Conservation (phyloP, 1,140 invertebrate species). For the Cydia amplana region DNA sequence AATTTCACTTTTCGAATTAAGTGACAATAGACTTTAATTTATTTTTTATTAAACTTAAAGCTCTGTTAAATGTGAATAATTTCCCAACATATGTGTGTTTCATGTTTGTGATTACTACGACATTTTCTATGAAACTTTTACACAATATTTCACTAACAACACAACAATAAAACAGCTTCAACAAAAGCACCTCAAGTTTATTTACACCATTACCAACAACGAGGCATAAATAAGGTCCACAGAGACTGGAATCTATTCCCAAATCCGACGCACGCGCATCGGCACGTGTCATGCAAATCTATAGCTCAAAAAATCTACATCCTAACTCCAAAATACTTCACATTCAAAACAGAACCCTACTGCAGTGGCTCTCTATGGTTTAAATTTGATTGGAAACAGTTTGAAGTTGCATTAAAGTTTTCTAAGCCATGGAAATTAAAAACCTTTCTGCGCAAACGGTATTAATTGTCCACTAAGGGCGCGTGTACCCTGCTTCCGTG, state of each 20-base stretch:
- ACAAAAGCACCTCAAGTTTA: conserved; percentile 22
- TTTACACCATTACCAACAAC: conserved; percentile 24
- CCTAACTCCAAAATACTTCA: background rate
- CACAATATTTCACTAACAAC: background rate
- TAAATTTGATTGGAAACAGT: background rate
- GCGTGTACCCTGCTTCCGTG: conserved; percentile 31
- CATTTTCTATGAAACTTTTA: background rate
- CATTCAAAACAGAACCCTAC: background rate
- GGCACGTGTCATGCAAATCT: conserved; percentile 34
- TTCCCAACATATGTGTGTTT: too few relatives aligned
- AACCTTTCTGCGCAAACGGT: conserved; percentile 33
- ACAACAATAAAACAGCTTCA: conserved; percentile 3
- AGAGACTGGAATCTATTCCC: conserved; percentile 20
- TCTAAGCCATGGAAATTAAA: conserved; percentile 29
- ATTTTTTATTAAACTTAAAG: too few relatives aligned
- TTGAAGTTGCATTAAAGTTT: background rate
- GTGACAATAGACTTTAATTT: too few relatives aligned
- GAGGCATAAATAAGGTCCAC: conserved; percentile 11
- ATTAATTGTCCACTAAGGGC: conserved; percentile 34
- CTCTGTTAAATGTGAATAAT: too few relatives aligned
- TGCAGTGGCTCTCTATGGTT: background rate
- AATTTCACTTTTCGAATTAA: too few relatives aligned
- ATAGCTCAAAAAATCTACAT: background rate
- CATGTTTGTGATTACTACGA: background rate
- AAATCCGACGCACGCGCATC: conserved; percentile 33